Conservation (phyloP, 2,797 vertebrate species). For the Loriculus beryllinus region DNA sequence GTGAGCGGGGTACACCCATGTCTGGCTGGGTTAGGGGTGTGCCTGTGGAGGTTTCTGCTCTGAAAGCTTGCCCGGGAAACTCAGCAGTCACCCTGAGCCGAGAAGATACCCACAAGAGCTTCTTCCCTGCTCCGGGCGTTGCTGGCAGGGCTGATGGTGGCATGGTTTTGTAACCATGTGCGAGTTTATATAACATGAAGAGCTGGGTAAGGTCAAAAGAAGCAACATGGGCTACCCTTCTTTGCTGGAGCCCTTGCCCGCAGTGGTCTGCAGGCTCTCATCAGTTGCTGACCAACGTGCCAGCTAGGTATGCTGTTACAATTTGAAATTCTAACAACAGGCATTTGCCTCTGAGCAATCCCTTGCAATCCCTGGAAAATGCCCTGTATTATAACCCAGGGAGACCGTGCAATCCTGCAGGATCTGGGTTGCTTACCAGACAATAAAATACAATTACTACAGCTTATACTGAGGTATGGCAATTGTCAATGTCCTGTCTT, state of each 20-base stretch:
- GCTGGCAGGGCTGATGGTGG: background rate
- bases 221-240: background rate
- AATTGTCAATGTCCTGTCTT: background rate
- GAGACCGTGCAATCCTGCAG: accelerated
- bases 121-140: background rate
- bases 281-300: background rate
- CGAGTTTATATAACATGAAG: background rate
- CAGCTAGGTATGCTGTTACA: background rate
- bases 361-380: background rate
- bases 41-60: background rate
- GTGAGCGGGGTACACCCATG: accelerated
- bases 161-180: background rate
- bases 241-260: background rate
- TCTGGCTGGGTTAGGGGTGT: background rate
- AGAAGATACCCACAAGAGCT: background rate
- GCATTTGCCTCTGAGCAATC: background rate
- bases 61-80: background rate
- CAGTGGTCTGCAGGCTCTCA: background rate
- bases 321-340: background rate
- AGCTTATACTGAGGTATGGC: background rate
- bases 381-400: background rate
- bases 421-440: background rate
- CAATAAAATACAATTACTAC: background rate
- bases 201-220: background rate
- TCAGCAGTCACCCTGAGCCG: background rate